Percentiles rank a stretch among this genome's conserved stretches.
Evolutionary conservation across 2,888 invertebrate genomes (phyloP).

Genomic region (Coleophora flavipennella): DNA sequence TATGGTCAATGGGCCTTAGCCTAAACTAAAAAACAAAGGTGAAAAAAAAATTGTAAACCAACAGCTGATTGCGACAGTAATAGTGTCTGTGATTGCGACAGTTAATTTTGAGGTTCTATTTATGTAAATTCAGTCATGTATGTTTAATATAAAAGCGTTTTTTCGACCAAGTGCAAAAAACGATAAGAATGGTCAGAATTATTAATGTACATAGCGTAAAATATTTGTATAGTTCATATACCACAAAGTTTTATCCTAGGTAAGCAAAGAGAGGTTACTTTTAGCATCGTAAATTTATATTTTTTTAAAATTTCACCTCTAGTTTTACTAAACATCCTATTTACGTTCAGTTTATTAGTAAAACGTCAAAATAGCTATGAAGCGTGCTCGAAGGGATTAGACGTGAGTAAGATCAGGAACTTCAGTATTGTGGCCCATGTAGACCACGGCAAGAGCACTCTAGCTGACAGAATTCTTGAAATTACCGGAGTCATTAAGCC

Average conservation of each 20-base stretch:
- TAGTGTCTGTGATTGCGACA: no score
- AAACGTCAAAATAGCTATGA: conserved; percentile 34
- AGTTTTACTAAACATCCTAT: no score
- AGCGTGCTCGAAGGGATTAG: conserved; percentile 21
- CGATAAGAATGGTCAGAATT: conserved; percentile 6
- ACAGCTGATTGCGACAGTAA: conserved; percentile 10
- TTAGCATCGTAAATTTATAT: no score
- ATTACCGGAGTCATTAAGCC: conserved; percentile 85
- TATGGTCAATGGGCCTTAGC: no score
- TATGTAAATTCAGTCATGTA: background rate
- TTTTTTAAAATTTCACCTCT: no score
- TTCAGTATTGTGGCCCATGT: conserved; percentile 99
- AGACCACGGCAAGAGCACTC: conserved; percentile 98
- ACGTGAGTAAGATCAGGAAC: conserved; percentile 80
- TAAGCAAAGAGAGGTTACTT: background rate
- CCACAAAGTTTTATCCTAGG: conserved; percentile 15
- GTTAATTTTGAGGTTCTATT: conserved; percentile 5
- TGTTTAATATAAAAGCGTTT: no score
- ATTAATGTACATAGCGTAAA: conserved; percentile 4
- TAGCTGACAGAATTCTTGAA: conserved; percentile 96
- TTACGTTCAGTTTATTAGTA: conserved; percentile 19
- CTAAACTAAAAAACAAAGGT: no score
- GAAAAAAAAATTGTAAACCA: no score
- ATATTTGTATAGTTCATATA: conserved; percentile 1
- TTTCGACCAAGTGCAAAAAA: background rate